phyloP scores from a whole-genome alignment of 2,888 invertebrate species.

The Nymphalis urticae region DNA sequence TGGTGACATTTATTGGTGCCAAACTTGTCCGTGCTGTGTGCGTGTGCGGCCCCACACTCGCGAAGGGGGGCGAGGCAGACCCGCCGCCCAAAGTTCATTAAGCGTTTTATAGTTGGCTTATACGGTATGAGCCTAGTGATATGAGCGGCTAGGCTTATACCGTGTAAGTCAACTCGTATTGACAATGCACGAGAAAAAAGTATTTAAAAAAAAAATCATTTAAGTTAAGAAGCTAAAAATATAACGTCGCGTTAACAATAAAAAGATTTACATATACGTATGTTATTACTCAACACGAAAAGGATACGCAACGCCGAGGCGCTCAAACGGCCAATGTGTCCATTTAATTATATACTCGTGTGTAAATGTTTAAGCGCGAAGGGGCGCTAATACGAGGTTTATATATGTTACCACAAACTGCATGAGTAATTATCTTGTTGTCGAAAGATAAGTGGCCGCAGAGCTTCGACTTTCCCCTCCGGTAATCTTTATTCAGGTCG shows the following conservation, averaged over 20 bases:
- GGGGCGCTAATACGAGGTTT: slow-evolving; percentile 27
- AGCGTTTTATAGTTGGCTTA: slow-evolving; percentile 16
- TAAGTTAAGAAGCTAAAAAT: neutral
- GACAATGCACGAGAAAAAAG: slow-evolving; percentile 2
- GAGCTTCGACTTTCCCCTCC: slow-evolving; percentile 56
- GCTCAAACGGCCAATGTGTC: neutral
- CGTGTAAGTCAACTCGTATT: slow-evolving; percentile 10
- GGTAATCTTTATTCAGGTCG: slow-evolving; percentile 52
- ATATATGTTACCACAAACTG: slow-evolving; percentile 33
- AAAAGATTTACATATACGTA: neutral
- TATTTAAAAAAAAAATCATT: neutral
- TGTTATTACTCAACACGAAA: neutral
- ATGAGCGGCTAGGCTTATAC: slow-evolving; percentile 2
- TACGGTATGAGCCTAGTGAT: slow-evolving; percentile 12
- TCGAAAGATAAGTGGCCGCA: slow-evolving; percentile 58
- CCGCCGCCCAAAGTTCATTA: slow-evolving; percentile 19
- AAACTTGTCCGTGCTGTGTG: slow-evolving; percentile 58
- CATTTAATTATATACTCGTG: slow-evolving; percentile 7
- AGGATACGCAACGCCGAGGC: neutral
- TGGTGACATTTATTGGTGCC: slow-evolving; percentile 70
- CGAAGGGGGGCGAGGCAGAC: slow-evolving; percentile 12
- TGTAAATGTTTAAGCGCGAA: slow-evolving; percentile 15
- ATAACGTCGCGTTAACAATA: neutral
- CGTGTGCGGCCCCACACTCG: slow-evolving; percentile 40
- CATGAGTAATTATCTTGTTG: slow-evolving; percentile 54